Evolutionary conservation across 2,888 invertebrate species (phyloP).

Genomic region (Agonopterix alstromeriana): DNA sequence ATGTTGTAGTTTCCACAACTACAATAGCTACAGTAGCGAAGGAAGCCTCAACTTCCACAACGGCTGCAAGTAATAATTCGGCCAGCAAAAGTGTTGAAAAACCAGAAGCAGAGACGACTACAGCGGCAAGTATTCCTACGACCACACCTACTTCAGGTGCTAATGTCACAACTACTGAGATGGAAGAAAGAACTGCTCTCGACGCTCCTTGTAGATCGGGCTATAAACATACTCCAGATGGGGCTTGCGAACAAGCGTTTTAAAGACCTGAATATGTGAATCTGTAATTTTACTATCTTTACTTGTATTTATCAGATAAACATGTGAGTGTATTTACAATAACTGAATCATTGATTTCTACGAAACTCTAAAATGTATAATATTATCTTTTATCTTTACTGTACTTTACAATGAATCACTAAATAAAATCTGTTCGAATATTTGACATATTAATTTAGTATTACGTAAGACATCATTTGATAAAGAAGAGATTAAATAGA

Average conservation of each 20-base stretch:
- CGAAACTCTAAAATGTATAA: too few relatives aligned
- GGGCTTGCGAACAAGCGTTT: constrained; percentile 47
- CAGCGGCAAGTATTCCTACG: constrained; percentile 10
- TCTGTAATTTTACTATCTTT: too few relatives aligned
- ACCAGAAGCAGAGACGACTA: constrained; percentile 10
- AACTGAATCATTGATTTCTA: too few relatives aligned
- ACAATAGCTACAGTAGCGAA: neutral
- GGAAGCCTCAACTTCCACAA: neutral
- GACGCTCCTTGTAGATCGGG: constrained; percentile 42
- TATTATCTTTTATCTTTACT: too few relatives aligned
- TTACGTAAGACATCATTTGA: too few relatives aligned
- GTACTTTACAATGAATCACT: too few relatives aligned
- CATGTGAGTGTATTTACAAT: too few relatives aligned
- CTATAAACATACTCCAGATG: constrained; percentile 44
- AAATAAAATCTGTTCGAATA: too few relatives aligned
- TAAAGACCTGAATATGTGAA: constrained; percentile 5
- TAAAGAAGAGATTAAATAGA: too few relatives aligned
- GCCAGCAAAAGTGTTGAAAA: neutral
- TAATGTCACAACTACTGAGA: constrained; percentile 14
- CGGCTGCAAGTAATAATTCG: neutral
- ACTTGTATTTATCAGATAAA: too few relatives aligned
- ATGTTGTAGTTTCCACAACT: neutral
- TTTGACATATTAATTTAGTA: too few relatives aligned
- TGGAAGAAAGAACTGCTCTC: constrained; percentile 49
- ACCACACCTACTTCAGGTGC: constrained; percentile 5